phyloP scores from a whole-genome alignment of 2,113 vertebrate genomes.

The Actenoides lindsayi region DNA sequence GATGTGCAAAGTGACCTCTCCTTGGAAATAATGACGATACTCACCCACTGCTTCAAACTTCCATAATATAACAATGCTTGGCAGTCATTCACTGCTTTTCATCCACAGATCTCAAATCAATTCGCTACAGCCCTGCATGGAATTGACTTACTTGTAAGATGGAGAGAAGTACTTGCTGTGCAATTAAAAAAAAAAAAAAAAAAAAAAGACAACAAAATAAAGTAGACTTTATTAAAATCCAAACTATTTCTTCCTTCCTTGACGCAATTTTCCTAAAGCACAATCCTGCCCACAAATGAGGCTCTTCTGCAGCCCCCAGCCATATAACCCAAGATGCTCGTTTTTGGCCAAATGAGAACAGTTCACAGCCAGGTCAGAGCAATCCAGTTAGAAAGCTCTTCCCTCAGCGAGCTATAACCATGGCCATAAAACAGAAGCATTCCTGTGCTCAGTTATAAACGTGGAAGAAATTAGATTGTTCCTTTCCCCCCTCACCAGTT shows the following conservation, averaged over 20 bases:
- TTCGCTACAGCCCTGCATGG: conserved; percentile 34
- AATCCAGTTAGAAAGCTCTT: conserved; percentile 27
- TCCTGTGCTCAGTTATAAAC: neutral
- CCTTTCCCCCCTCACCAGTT: neutral
- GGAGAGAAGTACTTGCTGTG: conserved; percentile 33
- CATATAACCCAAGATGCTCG: neutral
- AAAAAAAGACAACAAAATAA: neutral
- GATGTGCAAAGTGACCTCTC: conserved; percentile 3
- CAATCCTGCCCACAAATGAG: neutral
- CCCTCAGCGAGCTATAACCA: neutral
- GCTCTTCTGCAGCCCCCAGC: neutral
- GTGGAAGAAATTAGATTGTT: neutral
- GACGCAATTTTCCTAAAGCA: neutral
- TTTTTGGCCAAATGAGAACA: neutral
- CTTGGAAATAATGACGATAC: conserved; percentile 6
- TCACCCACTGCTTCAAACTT: neutral
- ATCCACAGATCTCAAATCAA: conserved; percentile 56
- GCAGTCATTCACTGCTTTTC: conserved; percentile 43
- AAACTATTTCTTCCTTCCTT: neutral
- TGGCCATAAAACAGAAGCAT: conserved; percentile 47
- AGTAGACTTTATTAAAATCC: conserved; percentile 6
- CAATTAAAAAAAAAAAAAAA: conserved; percentile 12
- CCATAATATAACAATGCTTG: conserved; percentile 33
- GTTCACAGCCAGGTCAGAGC: conserved; percentile 61
- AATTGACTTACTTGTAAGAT: conserved; percentile 29